These are phyloP conservation scores for Peromyscus melanophrys DNA, from an alignment of 2,797 vertebrate genomes.

Conservation along the genomic window DNA sequence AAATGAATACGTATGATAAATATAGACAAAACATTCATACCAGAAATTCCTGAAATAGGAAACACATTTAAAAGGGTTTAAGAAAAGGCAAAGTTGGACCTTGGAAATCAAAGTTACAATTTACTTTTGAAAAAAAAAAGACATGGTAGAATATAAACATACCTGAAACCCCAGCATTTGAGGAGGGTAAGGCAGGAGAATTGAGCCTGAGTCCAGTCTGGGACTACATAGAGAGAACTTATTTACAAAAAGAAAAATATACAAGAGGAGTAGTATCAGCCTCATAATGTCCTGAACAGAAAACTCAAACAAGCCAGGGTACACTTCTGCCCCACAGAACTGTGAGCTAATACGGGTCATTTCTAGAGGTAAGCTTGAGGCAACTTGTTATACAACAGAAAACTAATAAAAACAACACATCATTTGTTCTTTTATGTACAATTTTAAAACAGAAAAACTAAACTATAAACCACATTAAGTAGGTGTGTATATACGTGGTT, in stretches of 20 bases:
- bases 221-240: not conserved
- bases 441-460: constrained; percentile 58
- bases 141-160: not conserved
- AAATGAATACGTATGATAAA: not conserved
- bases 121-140: not conserved
- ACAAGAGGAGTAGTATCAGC: not conserved
- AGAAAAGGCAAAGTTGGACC: not conserved
- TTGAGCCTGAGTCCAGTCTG: not conserved
- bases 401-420: constrained; percentile 17
- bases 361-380: constrained; percentile 6
- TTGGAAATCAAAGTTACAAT: constrained; percentile 54
- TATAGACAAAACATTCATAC: constrained; percentile 13
- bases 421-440: constrained; percentile 7
- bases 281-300: constrained; percentile 9
- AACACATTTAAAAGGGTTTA: not conserved
- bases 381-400: constrained; percentile 49
- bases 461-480: constrained; percentile 41
- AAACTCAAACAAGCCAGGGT: not conserved
- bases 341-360: not conserved
- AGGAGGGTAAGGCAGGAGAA: not conserved
- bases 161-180: not conserved
- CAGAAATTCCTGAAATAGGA: constrained; percentile 62
- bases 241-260: not conserved
- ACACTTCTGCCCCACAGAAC: not conserved
- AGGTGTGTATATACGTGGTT: not conserved